Percentiles rank a stretch among this genome's conserved stretches.
These are phyloP conservation scores for Drosophila nebulosa DNA, from an alignment of 1,140 invertebrate species.

Conservation along the genomic window DNA sequence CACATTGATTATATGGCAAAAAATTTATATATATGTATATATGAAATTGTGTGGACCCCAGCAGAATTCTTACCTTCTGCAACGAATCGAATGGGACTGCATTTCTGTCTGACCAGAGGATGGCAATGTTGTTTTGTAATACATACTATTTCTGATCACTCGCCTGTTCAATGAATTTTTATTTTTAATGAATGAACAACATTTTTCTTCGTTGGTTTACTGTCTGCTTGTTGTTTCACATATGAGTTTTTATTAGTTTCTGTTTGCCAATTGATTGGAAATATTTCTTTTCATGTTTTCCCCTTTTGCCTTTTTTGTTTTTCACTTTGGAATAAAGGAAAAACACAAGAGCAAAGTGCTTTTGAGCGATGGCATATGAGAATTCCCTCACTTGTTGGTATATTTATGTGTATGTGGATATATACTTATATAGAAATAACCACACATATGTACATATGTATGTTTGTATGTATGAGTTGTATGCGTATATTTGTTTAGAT, in stretches of 20 bases:
- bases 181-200: conserved; percentile 77
- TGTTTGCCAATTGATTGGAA: conserved; percentile 77
- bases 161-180: conserved; percentile 70
- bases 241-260: conserved; percentile 74
- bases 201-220: conserved; percentile 52
- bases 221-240: conserved; percentile 24
- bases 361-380: conserved; percentile 62
- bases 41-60: neutral
- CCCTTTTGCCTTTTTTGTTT: conserved; percentile 32
- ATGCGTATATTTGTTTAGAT: conserved; percentile 56
- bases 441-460: neutral
- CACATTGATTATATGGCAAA: neutral
- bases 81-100: conserved; percentile 7
- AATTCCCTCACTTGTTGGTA: conserved; percentile 12
- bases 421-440: neutral
- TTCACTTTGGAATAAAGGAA: conserved; percentile 42
- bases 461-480: neutral
- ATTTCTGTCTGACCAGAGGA: conserved; percentile 28
- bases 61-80: too few relatives aligned
- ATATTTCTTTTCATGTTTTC: conserved; percentile 77
- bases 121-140: conserved; percentile 33
- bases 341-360: conserved; percentile 36
- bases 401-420: too few relatives aligned
- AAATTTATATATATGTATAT: neutral
- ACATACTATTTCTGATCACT: conserved; percentile 50